phyloP scores from a whole-genome alignment of 2,797 vertebrate species.

The Gouania willdenowi region DNA sequence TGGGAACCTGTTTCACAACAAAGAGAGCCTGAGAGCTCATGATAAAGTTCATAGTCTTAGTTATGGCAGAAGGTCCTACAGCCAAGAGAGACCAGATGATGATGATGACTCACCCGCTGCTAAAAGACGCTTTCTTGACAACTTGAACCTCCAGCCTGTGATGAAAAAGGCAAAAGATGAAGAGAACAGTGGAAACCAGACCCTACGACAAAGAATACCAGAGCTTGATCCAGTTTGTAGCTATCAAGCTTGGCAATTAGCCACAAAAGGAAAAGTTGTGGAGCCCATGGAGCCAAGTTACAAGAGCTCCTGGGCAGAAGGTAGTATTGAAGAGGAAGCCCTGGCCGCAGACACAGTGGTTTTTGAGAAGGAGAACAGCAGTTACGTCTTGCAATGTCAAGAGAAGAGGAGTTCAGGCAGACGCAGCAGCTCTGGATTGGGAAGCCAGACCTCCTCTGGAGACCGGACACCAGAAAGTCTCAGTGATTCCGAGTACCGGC shows the following conservation, averaged over 20 bases:
- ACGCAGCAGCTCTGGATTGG: constrained; percentile 63
- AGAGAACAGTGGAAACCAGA: constrained; percentile 32
- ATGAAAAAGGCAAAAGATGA: constrained; percentile 31
- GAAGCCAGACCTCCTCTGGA: constrained; percentile 51
- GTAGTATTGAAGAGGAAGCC: constrained; percentile 68
- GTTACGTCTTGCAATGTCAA: constrained; percentile 81
- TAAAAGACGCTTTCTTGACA: constrained; percentile 82
- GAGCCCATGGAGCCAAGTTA: constrained; percentile 82
- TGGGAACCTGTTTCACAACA: constrained; percentile 90
- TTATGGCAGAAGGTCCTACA: constrained; percentile 40
- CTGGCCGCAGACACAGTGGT: constrained; percentile 78
- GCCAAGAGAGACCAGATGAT: constrained; percentile 35
- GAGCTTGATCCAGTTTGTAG: constrained; percentile 93
- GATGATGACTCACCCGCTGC: constrained; percentile 64
- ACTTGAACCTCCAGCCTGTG: constrained; percentile 78
- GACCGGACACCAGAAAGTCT: constrained; percentile 71
- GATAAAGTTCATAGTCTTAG: constrained; percentile 81
- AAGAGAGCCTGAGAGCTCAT: constrained; percentile 86
- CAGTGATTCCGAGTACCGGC: constrained; percentile 82
- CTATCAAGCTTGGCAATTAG: constrained; percentile 94
- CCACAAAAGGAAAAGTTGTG: constrained; percentile 87
- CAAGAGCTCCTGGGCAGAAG: constrained; percentile 73
- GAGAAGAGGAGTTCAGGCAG: constrained; percentile 80
- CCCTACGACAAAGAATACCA: constrained; percentile 80
- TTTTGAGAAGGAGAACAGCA: constrained; percentile 83